phyloP scores from a whole-genome alignment of 2,797 vertebrate genomes.

The Allenopithecus nigroviridis region DNA sequence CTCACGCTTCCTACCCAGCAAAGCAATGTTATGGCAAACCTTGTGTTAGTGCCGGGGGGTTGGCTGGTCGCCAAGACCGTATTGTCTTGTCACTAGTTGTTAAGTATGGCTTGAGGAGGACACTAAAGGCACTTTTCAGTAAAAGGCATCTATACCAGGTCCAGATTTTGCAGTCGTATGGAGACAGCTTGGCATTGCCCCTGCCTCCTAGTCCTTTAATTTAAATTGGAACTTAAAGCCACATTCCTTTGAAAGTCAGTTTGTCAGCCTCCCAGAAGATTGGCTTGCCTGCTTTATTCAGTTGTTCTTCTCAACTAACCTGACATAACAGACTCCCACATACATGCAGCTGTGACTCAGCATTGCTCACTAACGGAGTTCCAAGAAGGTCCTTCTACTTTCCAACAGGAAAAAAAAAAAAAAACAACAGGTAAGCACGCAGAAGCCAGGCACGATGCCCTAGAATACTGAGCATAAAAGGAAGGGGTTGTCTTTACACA shows the following conservation, averaged over 20 bases:
- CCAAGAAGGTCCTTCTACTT: neutral
- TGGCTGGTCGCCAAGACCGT: neutral
- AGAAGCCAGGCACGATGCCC: neutral
- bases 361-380: rapidly evolving
- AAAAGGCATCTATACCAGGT: neutral
- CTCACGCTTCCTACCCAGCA: neutral
- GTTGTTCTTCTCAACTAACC: neutral
- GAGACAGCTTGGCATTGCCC: neutral
- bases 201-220: neutral
- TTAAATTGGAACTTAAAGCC: neutral
- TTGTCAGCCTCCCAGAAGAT: neutral
- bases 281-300: neutral
- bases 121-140: neutral
- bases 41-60: neutral
- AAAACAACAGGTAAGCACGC: neutral
- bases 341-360: neutral
- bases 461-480: neutral
- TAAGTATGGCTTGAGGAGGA: conserved; percentile 20
- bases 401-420: neutral
- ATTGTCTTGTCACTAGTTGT: conserved; percentile 44
- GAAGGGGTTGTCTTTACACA: neutral
- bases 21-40: neutral
- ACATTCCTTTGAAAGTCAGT: neutral
- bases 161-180: rapidly evolving
- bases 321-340: rapidly evolving